Percentiles rank a stretch among this genome's conserved stretches.
These are phyloP conservation scores for Cantharis lateralis DNA, from an alignment of 2,888 invertebrate species.

Conservation along the genomic window DNA sequence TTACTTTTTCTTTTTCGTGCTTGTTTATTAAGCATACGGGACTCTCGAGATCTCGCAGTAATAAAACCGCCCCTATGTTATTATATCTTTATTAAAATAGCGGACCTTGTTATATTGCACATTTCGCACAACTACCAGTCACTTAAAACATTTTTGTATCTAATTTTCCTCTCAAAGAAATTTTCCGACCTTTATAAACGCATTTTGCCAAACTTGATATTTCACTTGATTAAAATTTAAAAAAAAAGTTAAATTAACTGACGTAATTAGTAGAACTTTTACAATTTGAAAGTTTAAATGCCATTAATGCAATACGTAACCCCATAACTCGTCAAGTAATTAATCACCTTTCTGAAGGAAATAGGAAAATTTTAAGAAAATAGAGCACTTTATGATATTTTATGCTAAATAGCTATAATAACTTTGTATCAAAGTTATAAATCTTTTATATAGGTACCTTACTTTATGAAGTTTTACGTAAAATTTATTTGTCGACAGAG, in stretches of 20 bases:
- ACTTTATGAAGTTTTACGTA: not conserved
- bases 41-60: conserved; percentile 16
- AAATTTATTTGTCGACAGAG: conserved; percentile 3
- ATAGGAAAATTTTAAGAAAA: not conserved
- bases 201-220: not conserved
- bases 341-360: not conserved
- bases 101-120: conserved; percentile 19
- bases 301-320: not conserved
- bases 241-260: not conserved
- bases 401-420: not conserved
- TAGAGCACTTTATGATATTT: not conserved
- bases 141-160: conserved; percentile 9
- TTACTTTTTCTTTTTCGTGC: conserved; percentile 17
- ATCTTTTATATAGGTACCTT: not conserved
- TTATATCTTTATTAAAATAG: conserved; percentile 31
- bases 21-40: conserved; percentile 16
- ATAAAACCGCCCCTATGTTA: conserved; percentile 28
- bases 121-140: conserved; percentile 16
- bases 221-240: not conserved
- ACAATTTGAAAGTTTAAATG: not conserved
- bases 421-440: conserved; percentile 3
- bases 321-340: not conserved
- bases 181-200: not conserved
- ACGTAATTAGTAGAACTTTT: not conserved
- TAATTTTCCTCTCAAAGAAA: not conserved